Base-by-base conservation (phyloP, 1,140 invertebrate species). In the Schlechtendalia chinensis region DNA sequence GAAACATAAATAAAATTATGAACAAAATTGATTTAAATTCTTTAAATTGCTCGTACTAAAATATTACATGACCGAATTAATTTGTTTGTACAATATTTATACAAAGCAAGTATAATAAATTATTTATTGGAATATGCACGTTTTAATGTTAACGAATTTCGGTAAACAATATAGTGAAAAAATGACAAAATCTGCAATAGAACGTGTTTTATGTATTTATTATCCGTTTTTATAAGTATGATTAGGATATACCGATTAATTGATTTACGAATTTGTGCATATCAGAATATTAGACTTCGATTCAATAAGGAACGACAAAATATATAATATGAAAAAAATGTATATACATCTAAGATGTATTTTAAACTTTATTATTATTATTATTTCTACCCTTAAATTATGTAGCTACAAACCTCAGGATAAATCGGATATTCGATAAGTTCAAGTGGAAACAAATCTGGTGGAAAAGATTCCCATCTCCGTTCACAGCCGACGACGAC, bases 401-500 rank as follows among this genome's bases (percentile, higher is more conserved):
- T 19, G 45, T 19, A 72, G 56, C n/a, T 16, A 50, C 54, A 79
- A 79, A 79, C 29, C 58, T 29, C 22, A 2, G 75, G 1, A 50
- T 29, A 61, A 61, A 63, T 50, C 32, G 75, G 39, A 79, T 61
- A 24, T 61, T 63, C 27, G 58, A 79, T 79, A 79, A 79, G 29
- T 63, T 63, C 58, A 19, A 58, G 56, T 59, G 32, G 32, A 19
- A 77, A 59, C 74, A 59, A 47, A 79, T 79, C 56, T 58, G 58
- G 75, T 16, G 75, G 75, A 61, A 50, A 79, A 79, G 29, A 63
- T 79, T 79, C 61, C 39, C 56, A 79, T 79, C 75, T 79, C 75
- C 74, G 54, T 14, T 39, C 54, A 17, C 29, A 10, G 32, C 3
- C n/a, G 71, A 58, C 71, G 32, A 67, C 32, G 67, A 50, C 29